A percentile compares a stretch with the other conserved stretches of the same genome.
phyloP scores from a whole-genome alignment of 2,888 invertebrate genomes.

The Macaria notata region DNA sequence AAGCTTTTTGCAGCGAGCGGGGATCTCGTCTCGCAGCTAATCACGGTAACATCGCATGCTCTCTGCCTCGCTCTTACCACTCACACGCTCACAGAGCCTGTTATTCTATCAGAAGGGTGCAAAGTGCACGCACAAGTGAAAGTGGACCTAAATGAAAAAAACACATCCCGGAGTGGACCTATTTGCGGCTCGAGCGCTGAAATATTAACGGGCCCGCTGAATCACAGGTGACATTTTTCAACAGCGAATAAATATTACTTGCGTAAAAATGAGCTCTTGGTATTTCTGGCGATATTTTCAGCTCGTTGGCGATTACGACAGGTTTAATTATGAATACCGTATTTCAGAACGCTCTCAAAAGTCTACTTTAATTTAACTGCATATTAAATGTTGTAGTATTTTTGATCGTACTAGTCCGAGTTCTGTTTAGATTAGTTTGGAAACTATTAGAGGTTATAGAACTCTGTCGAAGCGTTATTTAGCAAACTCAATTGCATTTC shows the following conservation, averaged over 20 bases:
- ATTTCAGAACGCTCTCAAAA: neutral
- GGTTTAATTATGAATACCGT: slow-evolving; percentile 1
- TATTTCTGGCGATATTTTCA: slow-evolving; percentile 3
- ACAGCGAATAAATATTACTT: slow-evolving; percentile 4
- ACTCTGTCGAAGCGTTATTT: slow-evolving; percentile 64
- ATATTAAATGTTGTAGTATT: neutral
- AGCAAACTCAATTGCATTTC: slow-evolving; percentile 74
- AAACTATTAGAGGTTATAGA: neutral
- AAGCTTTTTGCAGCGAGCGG: slow-evolving; percentile 69
- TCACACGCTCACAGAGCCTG: slow-evolving; percentile 35
- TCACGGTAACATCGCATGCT: slow-evolving; percentile 68
- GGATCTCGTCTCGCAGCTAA: slow-evolving; percentile 64
- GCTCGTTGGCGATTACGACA: neutral
- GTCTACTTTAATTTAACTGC: neutral
- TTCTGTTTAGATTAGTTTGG: no score
- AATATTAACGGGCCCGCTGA: slow-evolving; percentile 11
- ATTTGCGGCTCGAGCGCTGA: slow-evolving; percentile 14
- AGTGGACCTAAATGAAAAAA: slow-evolving; percentile 13
- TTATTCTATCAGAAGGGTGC: slow-evolving; percentile 54
- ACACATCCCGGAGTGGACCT: slow-evolving; percentile 15
- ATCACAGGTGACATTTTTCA: slow-evolving; percentile 8
- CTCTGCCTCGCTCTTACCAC: slow-evolving; percentile 39
- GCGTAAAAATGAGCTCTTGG: slow-evolving; percentile 3
- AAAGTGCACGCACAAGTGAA: slow-evolving; percentile 37
- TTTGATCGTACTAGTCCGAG: no score